A percentile compares a stretch with the other conserved stretches of the same genome.
Evolutionary conservation across 2,888 invertebrate species (phyloP).

Genomic region (Bursaphelenchus okinawaensis): DNA sequence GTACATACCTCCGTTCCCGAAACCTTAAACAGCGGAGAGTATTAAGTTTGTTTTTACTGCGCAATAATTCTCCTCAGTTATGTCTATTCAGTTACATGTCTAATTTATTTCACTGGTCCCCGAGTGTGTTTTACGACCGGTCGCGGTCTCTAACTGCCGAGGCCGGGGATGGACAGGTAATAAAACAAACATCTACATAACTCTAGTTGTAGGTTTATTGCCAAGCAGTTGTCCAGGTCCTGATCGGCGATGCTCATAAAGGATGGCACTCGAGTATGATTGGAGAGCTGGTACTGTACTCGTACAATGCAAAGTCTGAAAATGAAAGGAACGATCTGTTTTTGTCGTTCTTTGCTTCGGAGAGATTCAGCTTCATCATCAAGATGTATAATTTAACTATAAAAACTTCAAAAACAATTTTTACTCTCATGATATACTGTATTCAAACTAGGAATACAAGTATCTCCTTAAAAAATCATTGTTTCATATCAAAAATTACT

Average conservation of each 20-base stretch:
- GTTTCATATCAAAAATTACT: not conserved
- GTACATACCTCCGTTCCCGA: too few relatives aligned
- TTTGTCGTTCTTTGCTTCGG: constrained; percentile 11
- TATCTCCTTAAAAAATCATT: not conserved
- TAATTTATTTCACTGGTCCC: constrained; percentile 10
- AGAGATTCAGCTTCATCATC: constrained; percentile 6
- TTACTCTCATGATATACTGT: too few relatives aligned
- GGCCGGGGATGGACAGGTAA: constrained; percentile 8
- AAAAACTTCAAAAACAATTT: too few relatives aligned
- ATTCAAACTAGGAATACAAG: too few relatives aligned
- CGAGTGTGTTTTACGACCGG: not conserved
- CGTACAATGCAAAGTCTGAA: not conserved
- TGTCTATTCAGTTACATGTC: not conserved
- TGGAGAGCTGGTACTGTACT: not conserved
- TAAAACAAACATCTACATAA: not conserved
- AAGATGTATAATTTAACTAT: constrained; percentile 3
- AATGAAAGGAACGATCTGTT: constrained; percentile 6
- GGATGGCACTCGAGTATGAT: constrained; percentile 6
- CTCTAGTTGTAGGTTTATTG: constrained; percentile 2
- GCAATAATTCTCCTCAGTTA: too few relatives aligned
- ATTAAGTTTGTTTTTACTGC: too few relatives aligned
- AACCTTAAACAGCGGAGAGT: too few relatives aligned
- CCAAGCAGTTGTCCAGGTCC: constrained; percentile 12
- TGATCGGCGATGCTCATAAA: not conserved
- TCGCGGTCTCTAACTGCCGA: constrained; percentile 4